phyloP scores from a whole-genome alignment of 2,113 vertebrate genomes.

The Solea solea region DNA sequence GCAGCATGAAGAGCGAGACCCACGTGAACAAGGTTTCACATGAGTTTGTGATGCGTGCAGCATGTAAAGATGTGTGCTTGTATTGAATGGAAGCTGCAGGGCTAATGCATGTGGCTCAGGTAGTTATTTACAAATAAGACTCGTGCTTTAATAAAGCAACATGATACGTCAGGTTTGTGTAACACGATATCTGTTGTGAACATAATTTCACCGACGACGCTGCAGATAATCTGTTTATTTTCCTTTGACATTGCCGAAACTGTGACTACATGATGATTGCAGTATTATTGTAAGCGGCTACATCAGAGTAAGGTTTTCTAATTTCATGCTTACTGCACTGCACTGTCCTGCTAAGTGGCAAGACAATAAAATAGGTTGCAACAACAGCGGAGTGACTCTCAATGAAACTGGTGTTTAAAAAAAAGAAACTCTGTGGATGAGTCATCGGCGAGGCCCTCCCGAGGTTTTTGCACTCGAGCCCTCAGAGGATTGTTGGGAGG shows the following conservation, averaged over 20 bases:
- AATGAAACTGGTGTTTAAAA: constrained; percentile 57
- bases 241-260: constrained; percentile 21
- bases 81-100: background rate
- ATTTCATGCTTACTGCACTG: constrained; percentile 39
- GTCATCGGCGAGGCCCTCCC: constrained; percentile 66
- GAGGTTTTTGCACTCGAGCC: constrained; percentile 57
- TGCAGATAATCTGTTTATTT: constrained; percentile 32
- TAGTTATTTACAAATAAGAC: background rate
- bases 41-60: background rate
- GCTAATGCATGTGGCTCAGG: background rate
- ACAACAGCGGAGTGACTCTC: constrained; percentile 44
- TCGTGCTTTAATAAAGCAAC: background rate
- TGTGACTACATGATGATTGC: constrained; percentile 12
- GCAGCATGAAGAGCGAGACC: constrained; percentile 3
- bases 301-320: constrained; percentile 27
- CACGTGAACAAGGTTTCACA: background rate
- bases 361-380: constrained; percentile 13
- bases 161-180: background rate
- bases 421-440: constrained; percentile 54
- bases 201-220: background rate
- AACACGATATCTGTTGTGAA: constrained; percentile 19
- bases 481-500: constrained; percentile 52
- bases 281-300: constrained; percentile 26
- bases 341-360: constrained; percentile 12
- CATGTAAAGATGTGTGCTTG: background rate